Conservation (phyloP, 2,797 vertebrate species). For the Morus bassanus region DNA sequence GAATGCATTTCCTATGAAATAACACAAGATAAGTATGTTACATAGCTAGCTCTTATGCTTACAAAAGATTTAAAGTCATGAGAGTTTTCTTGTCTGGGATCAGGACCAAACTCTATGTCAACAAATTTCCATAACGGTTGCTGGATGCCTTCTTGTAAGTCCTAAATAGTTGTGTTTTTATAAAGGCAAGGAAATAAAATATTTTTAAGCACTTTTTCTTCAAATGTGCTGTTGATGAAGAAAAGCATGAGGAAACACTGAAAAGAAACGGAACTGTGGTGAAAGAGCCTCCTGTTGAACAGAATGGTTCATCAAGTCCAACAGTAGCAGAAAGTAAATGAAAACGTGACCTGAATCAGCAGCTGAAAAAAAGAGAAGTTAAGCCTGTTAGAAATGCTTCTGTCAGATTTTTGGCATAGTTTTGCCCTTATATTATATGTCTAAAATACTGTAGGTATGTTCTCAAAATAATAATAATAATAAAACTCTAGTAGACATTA, state of each 20-base stretch:
- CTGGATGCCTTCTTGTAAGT: background rate
- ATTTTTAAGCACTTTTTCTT: conserved; percentile 43
- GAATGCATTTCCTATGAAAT: conserved; percentile 15
- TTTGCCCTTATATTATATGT: background rate
- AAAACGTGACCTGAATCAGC: conserved; percentile 50
- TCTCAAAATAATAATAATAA: conserved; percentile 21
- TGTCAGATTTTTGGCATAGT: conserved; percentile 31
- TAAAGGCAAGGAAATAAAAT: conserved; percentile 37
- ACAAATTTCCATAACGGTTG: conserved; percentile 16
- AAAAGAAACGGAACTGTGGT: background rate
- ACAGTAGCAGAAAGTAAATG: conserved; percentile 55
- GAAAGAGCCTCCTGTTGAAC: conserved; percentile 34
- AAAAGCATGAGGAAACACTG: conserved; percentile 3
- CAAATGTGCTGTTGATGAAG: background rate
- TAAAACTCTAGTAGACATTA: background rate
- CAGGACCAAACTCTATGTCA: conserved; percentile 4
- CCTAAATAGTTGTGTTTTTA: background rate
- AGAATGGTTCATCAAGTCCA: conserved; percentile 42
- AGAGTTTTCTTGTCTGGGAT: conserved; percentile 10
- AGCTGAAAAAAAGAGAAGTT: conserved; percentile 10
- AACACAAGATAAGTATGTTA: conserved; percentile 20
- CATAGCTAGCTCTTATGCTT: background rate
- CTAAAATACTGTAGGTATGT: conserved; percentile 27
- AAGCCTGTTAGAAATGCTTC: background rate
- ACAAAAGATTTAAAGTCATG: conserved; percentile 22